phyloP scores from a whole-genome alignment of 2,113 vertebrate genomes.

The Piaya cayana region DNA sequence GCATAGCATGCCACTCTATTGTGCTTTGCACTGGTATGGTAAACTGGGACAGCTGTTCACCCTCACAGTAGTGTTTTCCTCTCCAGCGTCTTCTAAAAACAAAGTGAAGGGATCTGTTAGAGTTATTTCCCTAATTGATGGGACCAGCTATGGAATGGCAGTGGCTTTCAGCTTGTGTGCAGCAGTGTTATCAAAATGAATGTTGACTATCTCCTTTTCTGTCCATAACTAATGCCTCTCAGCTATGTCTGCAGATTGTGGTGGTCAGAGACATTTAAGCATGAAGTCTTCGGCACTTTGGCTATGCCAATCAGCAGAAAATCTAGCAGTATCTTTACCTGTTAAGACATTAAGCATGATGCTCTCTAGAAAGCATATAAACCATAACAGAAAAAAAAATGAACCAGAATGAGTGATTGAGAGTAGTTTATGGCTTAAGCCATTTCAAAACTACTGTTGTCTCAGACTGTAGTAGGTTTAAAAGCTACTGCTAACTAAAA shows the following conservation, averaged over 20 bases:
- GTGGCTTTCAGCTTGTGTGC: background rate
- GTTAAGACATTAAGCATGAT: rapidly evolving
- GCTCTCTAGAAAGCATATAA: background rate
- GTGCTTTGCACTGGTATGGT: background rate
- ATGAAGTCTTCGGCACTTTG: background rate
- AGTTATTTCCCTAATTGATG: background rate
- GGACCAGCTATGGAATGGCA: background rate
- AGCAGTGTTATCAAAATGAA: background rate
- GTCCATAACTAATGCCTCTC: background rate
- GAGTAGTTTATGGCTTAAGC: background rate
- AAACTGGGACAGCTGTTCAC: background rate
- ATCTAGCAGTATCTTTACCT: background rate
- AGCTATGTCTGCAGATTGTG: background rate
- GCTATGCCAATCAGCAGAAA: background rate
- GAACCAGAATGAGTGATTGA: background rate
- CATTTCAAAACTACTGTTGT: background rate
- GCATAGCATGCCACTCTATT: background rate
- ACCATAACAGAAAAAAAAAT: background rate
- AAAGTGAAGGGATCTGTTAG: background rate
- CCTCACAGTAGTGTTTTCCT: background rate
- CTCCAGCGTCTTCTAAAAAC: background rate
- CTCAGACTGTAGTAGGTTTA: background rate
- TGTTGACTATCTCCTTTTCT: background rate
- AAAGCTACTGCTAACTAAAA: background rate
- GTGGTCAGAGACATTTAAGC: background rate